Percentiles rank a stretch among this genome's conserved stretches.
Evolutionary conservation across 2,113 vertebrate species (phyloP).

Genomic region (Lynx canadensis): DNA sequence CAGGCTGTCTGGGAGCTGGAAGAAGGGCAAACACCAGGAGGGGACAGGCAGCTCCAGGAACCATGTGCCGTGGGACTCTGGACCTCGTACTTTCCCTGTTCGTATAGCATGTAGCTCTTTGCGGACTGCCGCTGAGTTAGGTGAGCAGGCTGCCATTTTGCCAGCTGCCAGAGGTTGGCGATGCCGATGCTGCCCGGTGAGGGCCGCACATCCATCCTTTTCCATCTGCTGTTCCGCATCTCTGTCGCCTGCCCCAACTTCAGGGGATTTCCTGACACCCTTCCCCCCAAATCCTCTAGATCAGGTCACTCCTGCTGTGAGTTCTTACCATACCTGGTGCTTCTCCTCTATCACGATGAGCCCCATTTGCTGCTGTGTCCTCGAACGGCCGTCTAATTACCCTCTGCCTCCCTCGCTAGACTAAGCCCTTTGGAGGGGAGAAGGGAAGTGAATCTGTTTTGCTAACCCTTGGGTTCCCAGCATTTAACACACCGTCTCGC

Average conservation of each 20-base stretch:
- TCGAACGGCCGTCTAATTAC: background rate
- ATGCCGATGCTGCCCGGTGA: background rate
- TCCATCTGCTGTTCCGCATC: too few relatives aligned
- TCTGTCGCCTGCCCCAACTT: background rate
- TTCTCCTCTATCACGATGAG: background rate
- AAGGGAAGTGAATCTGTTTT: background rate
- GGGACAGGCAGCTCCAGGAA: background rate
- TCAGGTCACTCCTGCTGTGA: background rate
- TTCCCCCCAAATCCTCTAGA: background rate
- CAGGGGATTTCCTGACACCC: background rate
- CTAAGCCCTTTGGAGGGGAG: background rate
- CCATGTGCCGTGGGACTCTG: background rate
- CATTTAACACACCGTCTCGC: background rate
- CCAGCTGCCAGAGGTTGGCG: background rate
- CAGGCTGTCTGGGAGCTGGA: background rate
- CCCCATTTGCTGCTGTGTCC: background rate
- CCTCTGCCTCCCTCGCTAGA: background rate
- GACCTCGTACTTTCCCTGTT: background rate
- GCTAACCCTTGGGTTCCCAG: background rate
- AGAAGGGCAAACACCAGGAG: background rate
- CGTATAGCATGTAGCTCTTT: background rate
- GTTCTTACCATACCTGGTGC: background rate
- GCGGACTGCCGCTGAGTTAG: background rate
- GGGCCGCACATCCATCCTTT: background rate
- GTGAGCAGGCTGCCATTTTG: background rate